These are phyloP conservation scores for Cremastinae sp. DNA, from an alignment of 2,888 invertebrate species.

Conservation along the genomic window DNA sequence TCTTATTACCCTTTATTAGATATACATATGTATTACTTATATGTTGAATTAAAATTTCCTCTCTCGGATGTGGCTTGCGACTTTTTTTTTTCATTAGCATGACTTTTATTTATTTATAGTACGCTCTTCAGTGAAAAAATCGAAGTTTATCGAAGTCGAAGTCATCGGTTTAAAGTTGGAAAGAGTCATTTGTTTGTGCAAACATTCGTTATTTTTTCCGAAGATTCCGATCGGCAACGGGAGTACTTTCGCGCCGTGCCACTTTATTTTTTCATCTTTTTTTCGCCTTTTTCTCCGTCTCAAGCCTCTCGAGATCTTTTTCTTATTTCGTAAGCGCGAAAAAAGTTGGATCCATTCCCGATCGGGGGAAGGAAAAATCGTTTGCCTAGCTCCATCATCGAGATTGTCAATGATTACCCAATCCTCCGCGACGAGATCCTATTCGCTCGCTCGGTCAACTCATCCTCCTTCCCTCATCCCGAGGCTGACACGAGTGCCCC, in stretches of 20 bases:
- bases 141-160: too few relatives aligned
- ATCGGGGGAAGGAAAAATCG: slow-evolving; percentile 41
- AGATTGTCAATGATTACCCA: slow-evolving; percentile 49
- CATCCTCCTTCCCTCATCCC: slow-evolving; percentile 15
- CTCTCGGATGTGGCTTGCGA: too few relatives aligned
- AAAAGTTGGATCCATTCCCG: slow-evolving; percentile 48
- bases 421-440: not conserved
- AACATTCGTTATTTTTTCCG: slow-evolving; percentile 49
- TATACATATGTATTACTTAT: too few relatives aligned
- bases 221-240: slow-evolving; percentile 28
- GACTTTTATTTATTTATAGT: too few relatives aligned
- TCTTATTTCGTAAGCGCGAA: slow-evolving; percentile 12
- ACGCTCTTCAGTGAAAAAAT: too few relatives aligned
- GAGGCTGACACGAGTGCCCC: slow-evolving; percentile 11
- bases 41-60: too few relatives aligned
- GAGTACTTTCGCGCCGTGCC: too few relatives aligned
- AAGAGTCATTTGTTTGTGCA: slow-evolving; percentile 51
- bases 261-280: not conserved
- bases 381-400: slow-evolving; percentile 22
- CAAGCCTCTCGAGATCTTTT: slow-evolving; percentile 17
- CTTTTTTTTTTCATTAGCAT: too few relatives aligned
- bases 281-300: not conserved
- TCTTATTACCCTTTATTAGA: too few relatives aligned
- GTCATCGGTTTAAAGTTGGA: not conserved
- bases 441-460: slow-evolving; percentile 20